Evolutionary conservation across 1,140 invertebrate genomes (phyloP).

Genomic region (Stratiolaelaps scimitus): DNA sequence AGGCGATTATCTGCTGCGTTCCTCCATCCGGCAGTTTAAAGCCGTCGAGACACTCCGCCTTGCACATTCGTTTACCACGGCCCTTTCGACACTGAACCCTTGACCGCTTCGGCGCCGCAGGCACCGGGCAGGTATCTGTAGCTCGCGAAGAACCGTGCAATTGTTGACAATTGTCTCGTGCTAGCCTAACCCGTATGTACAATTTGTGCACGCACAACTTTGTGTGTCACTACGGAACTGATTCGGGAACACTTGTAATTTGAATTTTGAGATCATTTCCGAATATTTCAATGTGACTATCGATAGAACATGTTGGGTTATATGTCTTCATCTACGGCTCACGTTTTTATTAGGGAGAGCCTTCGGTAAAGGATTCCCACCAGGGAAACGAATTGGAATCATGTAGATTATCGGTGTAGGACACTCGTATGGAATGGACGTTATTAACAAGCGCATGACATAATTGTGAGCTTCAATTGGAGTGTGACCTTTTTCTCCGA

Average conservation of each 20-base stretch:
- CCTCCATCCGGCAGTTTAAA: conserved; percentile 56
- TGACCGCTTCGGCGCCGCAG: background rate
- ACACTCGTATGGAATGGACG: too few species aligned
- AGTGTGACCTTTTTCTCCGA: too few species aligned
- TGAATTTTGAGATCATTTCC: background rate
- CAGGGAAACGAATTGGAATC: too few species aligned
- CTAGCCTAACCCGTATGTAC: background rate
- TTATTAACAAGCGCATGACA: too few species aligned
- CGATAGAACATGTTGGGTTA: too few species aligned
- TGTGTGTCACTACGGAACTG: background rate
- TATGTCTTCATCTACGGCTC: too few species aligned
- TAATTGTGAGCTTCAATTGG: too few species aligned
- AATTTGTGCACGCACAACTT: background rate
- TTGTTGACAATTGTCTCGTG: too few species aligned
- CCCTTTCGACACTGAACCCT: background rate
- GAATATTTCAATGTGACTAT: background rate
- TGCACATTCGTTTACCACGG: conserved; percentile 44
- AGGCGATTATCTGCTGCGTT: conserved; percentile 49
- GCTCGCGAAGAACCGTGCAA: too few species aligned
- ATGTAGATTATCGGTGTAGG: too few species aligned
- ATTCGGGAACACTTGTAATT: background rate
- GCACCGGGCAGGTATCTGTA: background rate
- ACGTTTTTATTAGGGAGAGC: too few species aligned
- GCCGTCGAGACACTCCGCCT: conserved; percentile 49
- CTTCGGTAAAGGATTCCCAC: too few species aligned